Evolutionary conservation across 2,797 vertebrate species (phyloP).

Genomic region (Acanthornis magna): DNA sequence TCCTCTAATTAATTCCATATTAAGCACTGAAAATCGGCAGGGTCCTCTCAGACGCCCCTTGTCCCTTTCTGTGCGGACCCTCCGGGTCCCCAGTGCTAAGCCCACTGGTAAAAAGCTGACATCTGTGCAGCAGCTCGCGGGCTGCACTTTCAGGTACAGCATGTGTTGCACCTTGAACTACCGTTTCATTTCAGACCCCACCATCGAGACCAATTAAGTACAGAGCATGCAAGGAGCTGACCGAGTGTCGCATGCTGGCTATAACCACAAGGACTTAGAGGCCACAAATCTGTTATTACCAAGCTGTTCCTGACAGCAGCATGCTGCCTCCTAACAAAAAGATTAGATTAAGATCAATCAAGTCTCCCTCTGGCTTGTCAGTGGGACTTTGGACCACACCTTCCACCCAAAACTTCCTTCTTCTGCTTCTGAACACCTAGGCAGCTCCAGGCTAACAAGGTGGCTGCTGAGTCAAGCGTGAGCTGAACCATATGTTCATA

Average conservation of each 20-base stretch:
- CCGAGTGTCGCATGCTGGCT: slow-evolving; percentile 68
- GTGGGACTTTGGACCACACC: slow-evolving; percentile 78
- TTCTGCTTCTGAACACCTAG: slow-evolving; percentile 72
- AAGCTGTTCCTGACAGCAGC: slow-evolving; percentile 82
- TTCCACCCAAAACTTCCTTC: slow-evolving; percentile 76
- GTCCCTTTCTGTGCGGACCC: slow-evolving; percentile 32
- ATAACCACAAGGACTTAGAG: slow-evolving; percentile 78
- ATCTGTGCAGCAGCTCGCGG: slow-evolving; percentile 83
- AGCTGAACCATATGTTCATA: slow-evolving; percentile 81
- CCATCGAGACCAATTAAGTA: slow-evolving; percentile 82
- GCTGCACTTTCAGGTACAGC: slow-evolving; percentile 83
- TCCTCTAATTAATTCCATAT: slow-evolving; percentile 52
- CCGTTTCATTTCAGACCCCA: slow-evolving; percentile 74
- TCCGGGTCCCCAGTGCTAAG: slow-evolving; percentile 58
- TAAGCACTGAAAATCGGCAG: not conserved
- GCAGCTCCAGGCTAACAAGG: slow-evolving; percentile 75
- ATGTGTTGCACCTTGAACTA: slow-evolving; percentile 86
- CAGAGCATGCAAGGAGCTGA: slow-evolving; percentile 59
- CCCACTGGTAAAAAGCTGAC: slow-evolving; percentile 73
- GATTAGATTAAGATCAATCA: slow-evolving; percentile 80
- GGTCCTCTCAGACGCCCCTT: slow-evolving; percentile 36
- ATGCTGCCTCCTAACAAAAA: slow-evolving; percentile 79
- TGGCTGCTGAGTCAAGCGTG: slow-evolving; percentile 65
- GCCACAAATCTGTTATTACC: slow-evolving; percentile 80
- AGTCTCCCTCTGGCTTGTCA: slow-evolving; percentile 76